phyloP scores from a whole-genome alignment of 1,140 invertebrate genomes.

The Stegodyphus mimosarum region DNA sequence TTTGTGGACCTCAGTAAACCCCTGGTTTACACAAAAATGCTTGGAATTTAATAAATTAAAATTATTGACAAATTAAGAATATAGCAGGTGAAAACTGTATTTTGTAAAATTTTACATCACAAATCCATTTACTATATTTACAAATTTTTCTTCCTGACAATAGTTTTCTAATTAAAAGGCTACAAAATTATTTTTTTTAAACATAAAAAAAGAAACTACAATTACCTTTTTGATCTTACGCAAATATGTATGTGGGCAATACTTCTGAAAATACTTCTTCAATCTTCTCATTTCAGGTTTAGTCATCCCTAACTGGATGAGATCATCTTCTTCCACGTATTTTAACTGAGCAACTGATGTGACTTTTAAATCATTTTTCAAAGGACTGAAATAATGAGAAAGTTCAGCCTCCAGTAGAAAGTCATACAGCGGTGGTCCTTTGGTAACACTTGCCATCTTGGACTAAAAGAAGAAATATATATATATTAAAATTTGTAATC shows the following conservation, averaged over 20 bases:
- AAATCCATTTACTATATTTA: too few species aligned
- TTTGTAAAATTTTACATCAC: too few species aligned
- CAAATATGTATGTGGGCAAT: constrained; percentile 91
- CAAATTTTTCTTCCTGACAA: too few species aligned
- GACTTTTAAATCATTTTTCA: constrained; percentile 76
- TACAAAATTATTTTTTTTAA: too few species aligned
- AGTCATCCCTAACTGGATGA: constrained; percentile 91
- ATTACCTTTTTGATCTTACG: constrained; percentile 84
- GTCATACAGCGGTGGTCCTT: constrained; percentile 81
- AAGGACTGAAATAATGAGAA: constrained; percentile 84
- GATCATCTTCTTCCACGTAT: constrained; percentile 93
- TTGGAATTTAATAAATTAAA: too few species aligned
- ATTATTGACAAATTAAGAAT: too few species aligned
- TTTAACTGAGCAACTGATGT: constrained; percentile 89
- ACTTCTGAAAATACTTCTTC: constrained; percentile 92
- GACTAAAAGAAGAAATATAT: background rate
- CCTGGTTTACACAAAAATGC: too few species aligned
- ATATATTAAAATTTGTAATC: too few species aligned
- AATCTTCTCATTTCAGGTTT: constrained; percentile 93
- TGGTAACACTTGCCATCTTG: constrained; percentile 12
- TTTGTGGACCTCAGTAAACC: too few species aligned
- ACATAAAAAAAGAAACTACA: too few species aligned
- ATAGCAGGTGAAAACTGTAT: too few species aligned
- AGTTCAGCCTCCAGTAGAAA: constrained; percentile 91
- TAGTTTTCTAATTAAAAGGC: too few species aligned